These are phyloP conservation scores for Erebia aethiops DNA, from an alignment of 2,888 invertebrate species.

Conservation along the genomic window DNA sequence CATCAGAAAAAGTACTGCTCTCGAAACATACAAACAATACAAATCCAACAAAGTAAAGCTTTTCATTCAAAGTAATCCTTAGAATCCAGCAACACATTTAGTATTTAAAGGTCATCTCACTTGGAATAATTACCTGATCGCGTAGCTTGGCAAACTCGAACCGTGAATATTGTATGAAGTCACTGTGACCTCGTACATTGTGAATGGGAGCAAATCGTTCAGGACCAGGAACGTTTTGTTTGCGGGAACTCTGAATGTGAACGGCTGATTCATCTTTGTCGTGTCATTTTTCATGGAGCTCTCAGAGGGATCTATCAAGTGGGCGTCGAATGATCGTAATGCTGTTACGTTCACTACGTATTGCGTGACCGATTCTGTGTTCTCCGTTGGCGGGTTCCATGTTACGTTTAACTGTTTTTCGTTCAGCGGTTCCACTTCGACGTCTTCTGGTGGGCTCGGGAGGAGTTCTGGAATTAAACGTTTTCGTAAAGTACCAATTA, in stretches of 20 bases:
- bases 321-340: slow-evolving; percentile 86
- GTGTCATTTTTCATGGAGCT: slow-evolving; percentile 61
- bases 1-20: too few relatives aligned
- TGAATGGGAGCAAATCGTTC: slow-evolving; percentile 87
- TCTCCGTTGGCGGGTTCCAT: slow-evolving; percentile 86
- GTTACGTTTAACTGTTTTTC: slow-evolving; percentile 88
- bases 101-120: slow-evolving; percentile 20
- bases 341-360: slow-evolving; percentile 89
- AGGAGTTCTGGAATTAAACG: slow-evolving; percentile 83
- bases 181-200: slow-evolving; percentile 92
- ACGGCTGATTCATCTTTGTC: slow-evolving; percentile 52
- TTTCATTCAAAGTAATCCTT: slow-evolving; percentile 1
- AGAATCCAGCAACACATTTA: slow-evolving; percentile 11
- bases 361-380: slow-evolving; percentile 85
- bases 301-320: slow-evolving; percentile 76
- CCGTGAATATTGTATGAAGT: slow-evolving; percentile 89
- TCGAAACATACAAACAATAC: too few relatives aligned
- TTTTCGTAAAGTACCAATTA: not conserved
- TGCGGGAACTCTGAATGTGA: slow-evolving; percentile 82
- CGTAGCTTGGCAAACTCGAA: slow-evolving; percentile 89
- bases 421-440: slow-evolving; percentile 88
- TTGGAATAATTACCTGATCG: slow-evolving; percentile 78
- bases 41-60: not conserved
- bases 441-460: slow-evolving; percentile 88
- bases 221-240: slow-evolving; percentile 84